A percentile compares a stretch with the other conserved stretches of the same genome.
Evolutionary conservation across 2,888 invertebrate species (phyloP).

Genomic region (Iphiclides podalirius): DNA sequence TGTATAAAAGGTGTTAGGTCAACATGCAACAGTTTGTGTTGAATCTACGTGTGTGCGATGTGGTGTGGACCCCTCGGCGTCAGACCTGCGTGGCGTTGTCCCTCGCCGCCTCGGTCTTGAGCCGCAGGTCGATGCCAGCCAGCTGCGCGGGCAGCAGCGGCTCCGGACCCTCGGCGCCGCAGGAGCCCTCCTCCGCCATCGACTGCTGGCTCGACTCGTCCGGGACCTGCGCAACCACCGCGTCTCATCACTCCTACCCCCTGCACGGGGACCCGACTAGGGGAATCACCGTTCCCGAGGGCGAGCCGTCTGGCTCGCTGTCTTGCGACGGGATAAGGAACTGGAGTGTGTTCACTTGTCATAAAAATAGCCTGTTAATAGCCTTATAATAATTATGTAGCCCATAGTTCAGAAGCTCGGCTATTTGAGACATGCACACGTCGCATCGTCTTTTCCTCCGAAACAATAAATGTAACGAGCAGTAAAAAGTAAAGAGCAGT

Average conservation of each 20-base stretch:
- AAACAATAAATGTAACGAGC: too few species aligned
- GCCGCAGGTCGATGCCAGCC: constrained; percentile 84
- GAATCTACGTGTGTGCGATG: neutral
- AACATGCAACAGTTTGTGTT: constrained; percentile 14
- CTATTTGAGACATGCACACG: too few species aligned
- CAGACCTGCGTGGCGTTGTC: constrained; percentile 51
- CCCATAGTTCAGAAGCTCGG: too few species aligned
- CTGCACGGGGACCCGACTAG: too few species aligned
- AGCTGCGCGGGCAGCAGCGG: constrained; percentile 56
- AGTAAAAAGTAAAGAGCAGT: too few species aligned
- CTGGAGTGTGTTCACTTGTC: neutral
- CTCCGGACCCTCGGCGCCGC: constrained; percentile 49
- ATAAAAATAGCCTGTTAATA: too few species aligned
- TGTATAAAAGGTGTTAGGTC: neutral
- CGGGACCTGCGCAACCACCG: constrained; percentile 79
- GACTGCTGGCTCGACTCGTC: constrained; percentile 88
- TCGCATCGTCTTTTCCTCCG: too few species aligned
- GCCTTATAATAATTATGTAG: too few species aligned
- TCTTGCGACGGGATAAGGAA: neutral
- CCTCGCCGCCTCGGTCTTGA: constrained; percentile 81
- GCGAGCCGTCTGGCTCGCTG: too few species aligned
- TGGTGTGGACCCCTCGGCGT: neutral
- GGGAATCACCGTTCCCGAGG: too few species aligned
- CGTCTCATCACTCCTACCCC: constrained; percentile 7
- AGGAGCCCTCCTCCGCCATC: constrained; percentile 58